Evolutionary conservation across 2,888 invertebrate genomes (phyloP).

Genomic region (Drosophila mercatorum): DNA sequence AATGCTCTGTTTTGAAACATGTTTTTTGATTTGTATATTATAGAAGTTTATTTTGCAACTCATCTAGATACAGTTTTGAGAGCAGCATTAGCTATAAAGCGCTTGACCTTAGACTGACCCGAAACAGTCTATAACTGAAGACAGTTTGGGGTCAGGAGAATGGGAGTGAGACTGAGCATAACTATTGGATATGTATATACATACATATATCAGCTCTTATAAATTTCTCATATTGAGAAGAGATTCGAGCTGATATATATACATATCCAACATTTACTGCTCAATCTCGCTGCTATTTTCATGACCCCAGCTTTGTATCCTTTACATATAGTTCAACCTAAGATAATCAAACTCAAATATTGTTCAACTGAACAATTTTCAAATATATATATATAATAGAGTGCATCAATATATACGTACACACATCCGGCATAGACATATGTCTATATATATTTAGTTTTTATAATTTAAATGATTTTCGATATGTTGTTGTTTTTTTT

Average conservation of each 20-base stretch:
- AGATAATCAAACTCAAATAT: too few species aligned
- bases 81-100: conserved; percentile 34
- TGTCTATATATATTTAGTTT: conserved; percentile 2
- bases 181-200: not conserved
- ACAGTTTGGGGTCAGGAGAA: too few species aligned
- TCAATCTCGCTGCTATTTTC: too few species aligned
- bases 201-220: not conserved
- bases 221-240: too few species aligned
- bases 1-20: not conserved
- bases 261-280: too few species aligned
- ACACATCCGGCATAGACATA: not conserved
- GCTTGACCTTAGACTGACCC: conserved; percentile 20
- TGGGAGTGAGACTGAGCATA: too few species aligned
- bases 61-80: conserved; percentile 10
- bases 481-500: conserved; percentile 55
- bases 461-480: conserved; percentile 59
- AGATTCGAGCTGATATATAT: too few species aligned
- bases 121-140: not conserved
- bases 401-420: conserved; percentile 8
- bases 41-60: conserved; percentile 14
- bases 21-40: not conserved
- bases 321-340: too few species aligned
- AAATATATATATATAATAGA: not conserved
- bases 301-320: not conserved
- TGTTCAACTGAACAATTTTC: not conserved